These are phyloP conservation scores for Nansenia antarctica DNA, from an alignment of 2,113 vertebrate genomes.

Conservation along the genomic window DNA sequence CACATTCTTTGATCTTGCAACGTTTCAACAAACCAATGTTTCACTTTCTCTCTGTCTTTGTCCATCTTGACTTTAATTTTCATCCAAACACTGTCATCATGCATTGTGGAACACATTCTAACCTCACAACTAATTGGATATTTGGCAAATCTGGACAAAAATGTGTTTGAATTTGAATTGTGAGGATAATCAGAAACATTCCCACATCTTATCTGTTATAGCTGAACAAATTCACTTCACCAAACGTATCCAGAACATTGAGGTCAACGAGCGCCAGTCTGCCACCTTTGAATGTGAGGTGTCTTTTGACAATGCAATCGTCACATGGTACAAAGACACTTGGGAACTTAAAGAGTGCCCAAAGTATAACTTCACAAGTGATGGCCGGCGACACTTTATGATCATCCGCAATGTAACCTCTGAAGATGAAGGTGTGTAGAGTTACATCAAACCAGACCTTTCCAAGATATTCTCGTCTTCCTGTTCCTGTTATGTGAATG, in stretches of 20 bases:
- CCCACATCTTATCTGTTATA: conserved; percentile 78
- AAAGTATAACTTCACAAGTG: conserved; percentile 95
- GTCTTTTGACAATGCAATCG: conserved; percentile 95
- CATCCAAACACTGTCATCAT: conserved; percentile 4
- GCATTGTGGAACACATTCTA: conserved; percentile 33
- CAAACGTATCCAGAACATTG: conserved; percentile 96
- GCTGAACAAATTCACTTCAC: conserved; percentile 99
- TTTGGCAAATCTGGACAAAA: neutral
- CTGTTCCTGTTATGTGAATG: conserved; percentile 51
- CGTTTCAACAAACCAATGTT: neutral
- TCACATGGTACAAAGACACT: conserved; percentile 97
- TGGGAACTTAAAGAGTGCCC: conserved; percentile 90
- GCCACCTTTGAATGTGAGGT: conserved; percentile 98
- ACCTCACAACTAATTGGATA: conserved; percentile 14
- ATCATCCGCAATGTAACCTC: conserved; percentile 94
- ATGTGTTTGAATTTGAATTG: conserved; percentile 34
- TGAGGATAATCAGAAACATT: conserved; percentile 19
- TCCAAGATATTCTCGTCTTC: conserved; percentile 16
- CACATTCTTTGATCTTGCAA: conserved; percentile 24
- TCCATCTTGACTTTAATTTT: conserved; percentile 29
- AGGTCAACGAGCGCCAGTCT: conserved; percentile 93
- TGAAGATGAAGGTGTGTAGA: conserved; percentile 93
- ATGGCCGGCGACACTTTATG: conserved; percentile 97
- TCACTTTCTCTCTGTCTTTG: conserved; percentile 21
- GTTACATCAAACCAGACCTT: conserved; percentile 28